Evolutionary conservation across 2,113 vertebrate genomes (phyloP), one percentile per base, ranked within the genome.

Genomic region (Pimephales promelas): DNA sequence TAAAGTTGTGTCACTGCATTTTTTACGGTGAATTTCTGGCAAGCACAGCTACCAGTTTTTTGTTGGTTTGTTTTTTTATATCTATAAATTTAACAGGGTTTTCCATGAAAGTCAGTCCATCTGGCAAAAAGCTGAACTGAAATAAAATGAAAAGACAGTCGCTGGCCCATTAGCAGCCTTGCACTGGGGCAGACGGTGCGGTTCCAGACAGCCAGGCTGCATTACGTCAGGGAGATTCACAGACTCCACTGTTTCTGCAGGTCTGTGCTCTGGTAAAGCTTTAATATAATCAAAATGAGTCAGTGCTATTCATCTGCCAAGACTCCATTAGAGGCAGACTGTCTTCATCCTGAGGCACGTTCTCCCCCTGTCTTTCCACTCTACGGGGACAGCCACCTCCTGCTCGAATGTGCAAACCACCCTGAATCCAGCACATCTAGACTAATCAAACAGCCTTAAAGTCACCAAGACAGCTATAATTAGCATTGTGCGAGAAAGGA

Each of bases 241-340:
- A 78, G 31, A 36, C 31, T 66, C 71, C 72, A 10, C 31, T 70
- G 74, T 75, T 87, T 71, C 54, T 83, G 72, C 61, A 75, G 78
- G 70, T 66, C 83, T 79, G 68, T 61, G 83, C 72, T 81, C 43
- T 78, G 82, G 57, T 83, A 88, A 86, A 86, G 75, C 85, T 85
- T 86, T 87, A 85, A 88, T 85, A 79, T 79, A 90, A 90, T 92
- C 86, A 88, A 87, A 40, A 61, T 86, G 85, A 83, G 80, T 81
- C 88, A 85, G 79, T 85, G 79, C 85, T 66, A 85, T 16, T 62
- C 22, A 73, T 85, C 85, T 83, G 62, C 83, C 68, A 83, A 82
- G 43, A 57, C 73, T 68, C 68, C 45, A 20, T 77, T 49, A 72
- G 31, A 79, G 43, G 59, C 26, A 79, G 61, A 28, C 78, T n/a